These are phyloP conservation scores for Bostrychus sinensis DNA, from an alignment of 2,113 vertebrate genomes.

Conservation along the genomic window DNA sequence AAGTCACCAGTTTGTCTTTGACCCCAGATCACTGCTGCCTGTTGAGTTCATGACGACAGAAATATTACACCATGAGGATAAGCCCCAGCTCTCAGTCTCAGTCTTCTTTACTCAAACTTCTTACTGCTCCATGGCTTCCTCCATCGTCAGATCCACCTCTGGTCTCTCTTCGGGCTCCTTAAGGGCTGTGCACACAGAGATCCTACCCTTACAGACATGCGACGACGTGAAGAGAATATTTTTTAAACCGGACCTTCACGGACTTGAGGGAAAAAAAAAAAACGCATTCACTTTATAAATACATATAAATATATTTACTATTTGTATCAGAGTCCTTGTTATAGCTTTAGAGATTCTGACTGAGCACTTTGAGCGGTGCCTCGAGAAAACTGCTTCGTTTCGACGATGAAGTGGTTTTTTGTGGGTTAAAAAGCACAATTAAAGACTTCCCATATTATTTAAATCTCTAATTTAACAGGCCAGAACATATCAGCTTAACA, in stretches of 20 bases:
- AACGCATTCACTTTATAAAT: conserved; percentile 73
- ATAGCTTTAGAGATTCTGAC: conserved; percentile 77
- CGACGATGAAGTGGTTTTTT: conserved; percentile 71
- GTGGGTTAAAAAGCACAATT: conserved; percentile 84
- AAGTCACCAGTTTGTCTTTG: no score
- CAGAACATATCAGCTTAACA: conserved; percentile 69
- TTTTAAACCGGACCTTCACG: conserved; percentile 57
- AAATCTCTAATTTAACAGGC: conserved; percentile 54
- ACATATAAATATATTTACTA: conserved; percentile 76
- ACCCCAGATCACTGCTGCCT: no score
- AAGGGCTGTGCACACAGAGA: conserved; percentile 78
- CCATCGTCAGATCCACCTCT: conserved; percentile 47
- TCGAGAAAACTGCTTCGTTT: conserved; percentile 73
- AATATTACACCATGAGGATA: not conserved
- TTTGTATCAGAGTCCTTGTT: conserved; percentile 78
- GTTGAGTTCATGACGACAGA: conserved; percentile 19
- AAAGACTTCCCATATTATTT: conserved; percentile 45
- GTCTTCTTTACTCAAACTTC: conserved; percentile 44
- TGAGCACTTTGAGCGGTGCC: conserved; percentile 72
- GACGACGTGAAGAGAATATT: conserved; percentile 52
- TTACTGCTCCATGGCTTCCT: conserved; percentile 67
- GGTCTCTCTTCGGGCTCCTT: conserved; percentile 73
- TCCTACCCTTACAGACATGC: conserved; percentile 46
- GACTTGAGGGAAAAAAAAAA: conserved; percentile 48
- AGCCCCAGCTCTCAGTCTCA: not conserved